These are phyloP conservation scores for Lacerta agilis DNA, from an alignment of 2,797 vertebrate genomes.

Conservation along the genomic window DNA sequence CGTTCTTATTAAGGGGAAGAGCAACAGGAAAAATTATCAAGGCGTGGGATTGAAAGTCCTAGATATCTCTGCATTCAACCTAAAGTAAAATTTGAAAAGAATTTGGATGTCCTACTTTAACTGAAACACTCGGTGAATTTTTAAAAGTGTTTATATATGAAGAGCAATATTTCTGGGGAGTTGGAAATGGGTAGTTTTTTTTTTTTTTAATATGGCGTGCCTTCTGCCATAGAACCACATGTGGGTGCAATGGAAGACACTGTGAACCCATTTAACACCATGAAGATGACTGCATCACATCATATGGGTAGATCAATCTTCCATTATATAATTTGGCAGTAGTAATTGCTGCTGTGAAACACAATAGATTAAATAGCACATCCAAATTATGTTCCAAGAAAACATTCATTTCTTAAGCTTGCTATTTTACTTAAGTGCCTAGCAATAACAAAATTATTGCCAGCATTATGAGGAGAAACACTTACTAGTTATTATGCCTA, in stretches of 20 bases:
- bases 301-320: background rate
- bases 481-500: conserved; percentile 22
- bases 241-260: background rate
- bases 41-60: background rate
- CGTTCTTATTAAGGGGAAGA: background rate
- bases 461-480: conserved; percentile 11
- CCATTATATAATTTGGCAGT: background rate
- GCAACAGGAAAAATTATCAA: background rate
- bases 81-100: background rate
- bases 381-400: conserved; percentile 16
- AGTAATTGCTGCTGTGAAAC: conserved; percentile 5
- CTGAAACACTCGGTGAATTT: background rate
- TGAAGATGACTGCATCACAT: background rate
- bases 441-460: conserved; percentile 30
- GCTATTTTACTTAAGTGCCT: conserved; percentile 30
- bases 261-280: background rate
- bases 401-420: conserved; percentile 21
- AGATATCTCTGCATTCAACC: background rate
- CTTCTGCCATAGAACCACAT: background rate
- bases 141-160: background rate
- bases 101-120: background rate
- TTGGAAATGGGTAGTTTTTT: background rate
- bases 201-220: background rate
- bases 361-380: conserved; percentile 14
- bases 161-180: background rate